These are phyloP conservation scores for Acanthis flammea DNA, from an alignment of 2,797 vertebrate genomes.

Conservation along the genomic window DNA sequence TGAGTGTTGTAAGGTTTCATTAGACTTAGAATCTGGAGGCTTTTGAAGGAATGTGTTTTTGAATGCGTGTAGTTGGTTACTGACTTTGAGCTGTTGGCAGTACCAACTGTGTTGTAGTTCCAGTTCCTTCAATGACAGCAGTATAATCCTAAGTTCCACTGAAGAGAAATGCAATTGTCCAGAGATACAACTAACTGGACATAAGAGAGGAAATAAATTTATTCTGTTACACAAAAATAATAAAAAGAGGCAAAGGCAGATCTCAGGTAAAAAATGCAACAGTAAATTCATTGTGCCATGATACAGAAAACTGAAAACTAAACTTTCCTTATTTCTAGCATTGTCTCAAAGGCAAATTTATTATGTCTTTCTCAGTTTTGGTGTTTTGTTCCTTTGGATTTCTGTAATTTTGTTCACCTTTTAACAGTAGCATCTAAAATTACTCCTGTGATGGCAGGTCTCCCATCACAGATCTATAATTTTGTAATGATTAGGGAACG, in stretches of 20 bases:
- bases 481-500: background rate
- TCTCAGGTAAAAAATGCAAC: background rate
- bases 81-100: background rate
- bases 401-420: background rate
- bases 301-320: background rate
- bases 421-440: background rate
- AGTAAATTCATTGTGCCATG: background rate
- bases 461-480: background rate
- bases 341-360: background rate
- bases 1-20: background rate
- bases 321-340: background rate
- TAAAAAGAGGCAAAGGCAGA: background rate
- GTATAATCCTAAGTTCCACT: background rate
- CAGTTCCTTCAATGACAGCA: background rate
- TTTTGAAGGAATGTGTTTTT: background rate
- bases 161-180: background rate
- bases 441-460: rapidly evolving
- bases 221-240: background rate
- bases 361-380: background rate
- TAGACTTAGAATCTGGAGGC: background rate
- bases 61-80: background rate
- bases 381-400: background rate
- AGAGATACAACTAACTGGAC: too few relatives aligned
- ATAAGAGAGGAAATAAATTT: background rate
- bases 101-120: background rate